Percentiles rank a stretch among this genome's conserved stretches.
These are phyloP conservation scores for Strigops habroptila DNA, from an alignment of 2,113 vertebrate genomes.

Conservation along the genomic window DNA sequence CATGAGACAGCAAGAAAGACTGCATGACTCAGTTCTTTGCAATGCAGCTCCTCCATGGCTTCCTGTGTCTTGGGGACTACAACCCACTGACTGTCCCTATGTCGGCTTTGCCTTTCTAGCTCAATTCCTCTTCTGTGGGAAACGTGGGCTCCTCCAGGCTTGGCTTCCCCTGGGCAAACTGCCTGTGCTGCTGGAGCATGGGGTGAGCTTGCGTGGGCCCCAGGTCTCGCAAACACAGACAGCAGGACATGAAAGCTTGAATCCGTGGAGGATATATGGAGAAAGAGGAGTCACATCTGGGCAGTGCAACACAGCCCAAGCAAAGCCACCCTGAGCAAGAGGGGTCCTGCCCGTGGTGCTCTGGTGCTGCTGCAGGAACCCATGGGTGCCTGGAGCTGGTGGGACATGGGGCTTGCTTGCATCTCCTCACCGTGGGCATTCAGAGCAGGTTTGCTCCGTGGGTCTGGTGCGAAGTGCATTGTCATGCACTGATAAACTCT, in stretches of 20 bases:
- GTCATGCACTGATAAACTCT: neutral
- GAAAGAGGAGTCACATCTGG: neutral
- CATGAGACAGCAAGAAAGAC: neutral
- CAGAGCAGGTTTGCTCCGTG: neutral
- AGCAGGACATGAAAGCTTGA: neutral
- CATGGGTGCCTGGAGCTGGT: neutral
- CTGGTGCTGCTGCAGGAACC: neutral
- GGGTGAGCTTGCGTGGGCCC: neutral
- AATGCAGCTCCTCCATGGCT: neutral
- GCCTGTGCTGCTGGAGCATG: neutral
- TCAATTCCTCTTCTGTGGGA: neutral
- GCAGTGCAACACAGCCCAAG: neutral
- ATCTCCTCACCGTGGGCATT: neutral
- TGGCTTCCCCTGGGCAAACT: neutral
- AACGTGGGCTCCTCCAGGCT: accelerated
- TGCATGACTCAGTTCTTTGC: constrained; percentile 30
- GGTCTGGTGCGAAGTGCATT: neutral
- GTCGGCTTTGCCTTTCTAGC: accelerated
- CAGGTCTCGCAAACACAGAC: accelerated
- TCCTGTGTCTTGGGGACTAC: neutral
- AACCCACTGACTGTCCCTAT: neutral
- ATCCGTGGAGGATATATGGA: accelerated
- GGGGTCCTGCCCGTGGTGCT: neutral
- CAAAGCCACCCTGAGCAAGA: neutral
- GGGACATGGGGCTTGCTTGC: neutral